Percentiles rank a stretch among this genome's conserved stretches.
These are phyloP conservation scores for Drosophila arizonae DNA, from an alignment of 1,140 invertebrate genomes.

Conservation along the genomic window DNA sequence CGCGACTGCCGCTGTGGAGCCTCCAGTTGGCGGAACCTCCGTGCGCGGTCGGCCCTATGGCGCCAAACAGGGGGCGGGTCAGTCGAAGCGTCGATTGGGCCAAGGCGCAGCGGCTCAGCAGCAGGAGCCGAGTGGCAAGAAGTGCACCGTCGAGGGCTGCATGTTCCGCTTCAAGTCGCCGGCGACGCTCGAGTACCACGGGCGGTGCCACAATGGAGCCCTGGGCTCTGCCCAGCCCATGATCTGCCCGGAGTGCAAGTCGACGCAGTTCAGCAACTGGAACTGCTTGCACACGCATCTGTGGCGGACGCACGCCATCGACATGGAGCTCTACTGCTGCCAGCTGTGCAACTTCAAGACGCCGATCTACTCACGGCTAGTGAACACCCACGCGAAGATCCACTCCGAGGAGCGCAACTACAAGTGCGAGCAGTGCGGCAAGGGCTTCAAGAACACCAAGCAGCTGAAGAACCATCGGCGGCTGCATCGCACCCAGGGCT, in stretches of 20 bases:
- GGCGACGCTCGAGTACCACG: conserved; percentile 84
- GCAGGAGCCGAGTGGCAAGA: conserved; percentile 43
- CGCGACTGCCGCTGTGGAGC: conserved; percentile 39
- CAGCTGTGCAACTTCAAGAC: conserved; percentile 87
- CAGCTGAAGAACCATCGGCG: conserved; percentile 88
- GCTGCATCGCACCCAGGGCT: conserved; percentile 83
- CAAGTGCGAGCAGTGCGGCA: conserved; percentile 87
- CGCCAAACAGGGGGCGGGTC: conserved; percentile 60
- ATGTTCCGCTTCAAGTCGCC: conserved; percentile 78
- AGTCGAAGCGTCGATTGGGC: conserved; percentile 33
- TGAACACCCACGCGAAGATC: conserved; percentile 88
- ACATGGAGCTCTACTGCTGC: conserved; percentile 89
- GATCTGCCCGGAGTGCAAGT: conserved; percentile 87
- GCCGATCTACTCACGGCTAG: conserved; percentile 85
- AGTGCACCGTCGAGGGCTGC: conserved; percentile 74
- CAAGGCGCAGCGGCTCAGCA: conserved; percentile 25
- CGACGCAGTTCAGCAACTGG: conserved; percentile 84
- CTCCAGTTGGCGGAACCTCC: conserved; percentile 58
- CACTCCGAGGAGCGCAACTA: conserved; percentile 87
- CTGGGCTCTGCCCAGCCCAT: conserved; percentile 83
- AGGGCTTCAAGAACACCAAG: conserved; percentile 90
- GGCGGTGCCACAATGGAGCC: conserved; percentile 85
- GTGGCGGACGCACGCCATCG: conserved; percentile 90
- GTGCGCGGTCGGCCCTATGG: conserved; percentile 76
- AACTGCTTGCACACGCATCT: conserved; percentile 88